Percentiles rank a stretch among this genome's conserved stretches.
These are phyloP conservation scores for Ailuropoda melanoleuca DNA, from an alignment of 2,113 vertebrate species.

Conservation along the genomic window DNA sequence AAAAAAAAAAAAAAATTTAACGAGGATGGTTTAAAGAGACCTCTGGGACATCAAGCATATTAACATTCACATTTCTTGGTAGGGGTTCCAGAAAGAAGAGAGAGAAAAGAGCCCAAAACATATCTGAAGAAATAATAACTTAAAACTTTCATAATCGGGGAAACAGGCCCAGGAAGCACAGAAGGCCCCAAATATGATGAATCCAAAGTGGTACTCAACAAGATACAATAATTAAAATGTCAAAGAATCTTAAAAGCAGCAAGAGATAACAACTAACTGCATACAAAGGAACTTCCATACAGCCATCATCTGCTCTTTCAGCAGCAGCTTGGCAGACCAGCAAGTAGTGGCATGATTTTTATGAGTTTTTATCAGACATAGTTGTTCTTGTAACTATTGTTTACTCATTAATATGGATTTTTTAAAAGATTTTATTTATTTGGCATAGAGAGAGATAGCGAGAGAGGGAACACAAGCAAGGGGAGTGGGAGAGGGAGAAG, in stretches of 20 bases:
- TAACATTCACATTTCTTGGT: background rate
- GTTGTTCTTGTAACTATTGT: too few relatives aligned
- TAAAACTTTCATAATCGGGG: background rate
- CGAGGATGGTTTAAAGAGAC: background rate
- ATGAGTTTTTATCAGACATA: too few relatives aligned
- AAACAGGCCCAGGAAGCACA: background rate
- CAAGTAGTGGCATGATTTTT: background rate
- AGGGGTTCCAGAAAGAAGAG: background rate
- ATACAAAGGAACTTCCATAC: background rate
- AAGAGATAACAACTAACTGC: background rate
- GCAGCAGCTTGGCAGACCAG: background rate
- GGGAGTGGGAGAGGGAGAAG: too few relatives aligned
- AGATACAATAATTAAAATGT: background rate
- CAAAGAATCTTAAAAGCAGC: background rate
- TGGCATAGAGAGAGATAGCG: too few relatives aligned
- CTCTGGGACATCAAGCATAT: background rate
- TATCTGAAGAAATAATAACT: background rate
- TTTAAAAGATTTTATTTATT: too few relatives aligned
- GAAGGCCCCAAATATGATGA: background rate
- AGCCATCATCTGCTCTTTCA: background rate
- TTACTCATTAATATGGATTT: too few relatives aligned
- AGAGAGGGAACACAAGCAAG: too few relatives aligned
- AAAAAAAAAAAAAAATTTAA: background rate
- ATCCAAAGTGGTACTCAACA: background rate
- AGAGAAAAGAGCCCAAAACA: background rate